Evolutionary conservation across 53 echinoderm and acorn worm species (phyloP).

Genomic region (Astropecten irregularis): DNA sequence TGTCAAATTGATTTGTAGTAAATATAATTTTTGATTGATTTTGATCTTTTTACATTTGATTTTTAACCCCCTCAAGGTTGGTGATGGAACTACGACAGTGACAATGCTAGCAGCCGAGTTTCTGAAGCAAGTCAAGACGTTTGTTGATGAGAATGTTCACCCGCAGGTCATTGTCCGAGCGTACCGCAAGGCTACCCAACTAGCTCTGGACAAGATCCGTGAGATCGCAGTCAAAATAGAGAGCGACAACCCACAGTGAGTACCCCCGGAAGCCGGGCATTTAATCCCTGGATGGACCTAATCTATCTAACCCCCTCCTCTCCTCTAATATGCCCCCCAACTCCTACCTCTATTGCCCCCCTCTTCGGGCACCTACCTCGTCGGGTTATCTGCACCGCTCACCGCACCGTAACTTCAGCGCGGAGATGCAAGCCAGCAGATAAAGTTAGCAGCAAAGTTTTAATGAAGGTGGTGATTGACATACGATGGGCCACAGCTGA

Average conservation of each 20-base stretch:
- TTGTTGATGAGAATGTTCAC: constrained; percentile 92
- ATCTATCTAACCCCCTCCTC: constrained; percentile 10
- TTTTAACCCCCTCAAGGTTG: constrained; percentile 69
- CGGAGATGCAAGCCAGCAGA: constrained; percentile 39
- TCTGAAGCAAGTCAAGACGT: constrained; percentile 89
- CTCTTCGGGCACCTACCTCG: not conserved
- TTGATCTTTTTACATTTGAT: not conserved
- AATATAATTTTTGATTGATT: not conserved
- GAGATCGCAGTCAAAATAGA: constrained; percentile 77
- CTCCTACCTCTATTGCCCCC: not conserved
- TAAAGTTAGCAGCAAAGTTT: constrained; percentile 7
- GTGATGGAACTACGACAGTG: constrained; percentile 90
- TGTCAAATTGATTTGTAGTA: not conserved
- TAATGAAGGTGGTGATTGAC: constrained; percentile 36
- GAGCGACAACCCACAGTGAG: constrained; percentile 60
- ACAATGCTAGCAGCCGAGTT: constrained; percentile 95
- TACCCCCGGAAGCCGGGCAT: constrained; percentile 23
- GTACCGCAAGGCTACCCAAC: constrained; percentile 93
- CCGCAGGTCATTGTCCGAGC: constrained; percentile 96
- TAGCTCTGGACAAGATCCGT: constrained; percentile 89
- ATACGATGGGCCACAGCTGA: not conserved
- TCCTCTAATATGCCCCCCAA: not conserved
- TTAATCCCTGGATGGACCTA: constrained; percentile 3
- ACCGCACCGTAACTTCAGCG: constrained; percentile 17
- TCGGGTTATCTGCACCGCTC: constrained; percentile 22